A percentile compares a stretch with the other conserved stretches of the same genome.
Evolutionary conservation across 2,113 vertebrate species (phyloP).

Genomic region (Megaceryle maxima): DNA sequence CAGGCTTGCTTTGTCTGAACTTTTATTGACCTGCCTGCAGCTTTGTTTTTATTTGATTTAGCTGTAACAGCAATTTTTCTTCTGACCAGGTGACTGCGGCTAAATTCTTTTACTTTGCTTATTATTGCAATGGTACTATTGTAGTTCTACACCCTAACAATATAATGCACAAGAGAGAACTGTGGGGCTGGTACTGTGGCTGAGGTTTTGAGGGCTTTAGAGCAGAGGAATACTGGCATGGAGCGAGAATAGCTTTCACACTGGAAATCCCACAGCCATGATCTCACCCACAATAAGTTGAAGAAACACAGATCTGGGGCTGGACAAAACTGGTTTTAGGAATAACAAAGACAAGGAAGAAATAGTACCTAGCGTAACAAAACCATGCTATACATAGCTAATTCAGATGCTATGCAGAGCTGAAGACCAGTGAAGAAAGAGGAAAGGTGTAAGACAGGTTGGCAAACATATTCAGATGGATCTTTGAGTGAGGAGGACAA

Average conservation of each 20-base stretch:
- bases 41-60: not conserved
- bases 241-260: not conserved
- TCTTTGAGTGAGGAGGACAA: not conserved
- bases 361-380: not conserved
- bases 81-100: not conserved
- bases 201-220: not conserved
- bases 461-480: not conserved
- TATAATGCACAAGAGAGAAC: not conserved
- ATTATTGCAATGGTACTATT: not conserved
- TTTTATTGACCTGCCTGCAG: not conserved
- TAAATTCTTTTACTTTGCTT: not conserved
- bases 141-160: not conserved
- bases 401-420: not conserved
- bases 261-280: not conserved
- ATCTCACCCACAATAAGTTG: fast-evolving
- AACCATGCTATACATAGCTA: not conserved
- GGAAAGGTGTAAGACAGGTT: not conserved
- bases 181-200: fast-evolving
- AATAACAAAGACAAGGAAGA: not conserved
- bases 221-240: not conserved
- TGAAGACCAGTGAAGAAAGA: not conserved
- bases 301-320: not conserved
- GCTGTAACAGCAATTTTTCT: not conserved
- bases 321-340: not conserved
- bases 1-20: not conserved